phyloP scores from a whole-genome alignment of 2,888 invertebrate species.

The Scaptomyza parva region DNA sequence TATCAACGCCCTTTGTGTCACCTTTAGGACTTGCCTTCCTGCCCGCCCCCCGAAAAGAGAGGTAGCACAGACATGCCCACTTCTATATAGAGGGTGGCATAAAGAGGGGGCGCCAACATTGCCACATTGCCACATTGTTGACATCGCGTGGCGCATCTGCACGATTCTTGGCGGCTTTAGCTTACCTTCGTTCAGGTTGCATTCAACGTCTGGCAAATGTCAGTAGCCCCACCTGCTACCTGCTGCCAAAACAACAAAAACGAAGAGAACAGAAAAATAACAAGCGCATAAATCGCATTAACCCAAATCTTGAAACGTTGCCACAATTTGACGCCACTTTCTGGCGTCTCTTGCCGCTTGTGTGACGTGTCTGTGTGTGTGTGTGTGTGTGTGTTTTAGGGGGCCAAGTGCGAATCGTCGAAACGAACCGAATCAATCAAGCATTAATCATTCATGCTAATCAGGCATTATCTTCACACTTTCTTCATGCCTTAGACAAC shows the following conservation, averaged over 20 bases:
- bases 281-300: slow-evolving; percentile 70
- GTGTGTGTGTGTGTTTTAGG: slow-evolving; percentile 13
- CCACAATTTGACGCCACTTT: slow-evolving; percentile 32
- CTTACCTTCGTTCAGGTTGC: slow-evolving; percentile 40
- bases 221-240: slow-evolving; percentile 71
- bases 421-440: slow-evolving; percentile 35
- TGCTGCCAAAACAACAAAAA: slow-evolving; percentile 33
- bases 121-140: slow-evolving; percentile 56
- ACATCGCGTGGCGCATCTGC: slow-evolving; percentile 61
- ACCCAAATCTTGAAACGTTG: slow-evolving; percentile 62
- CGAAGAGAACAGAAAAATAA: slow-evolving; percentile 11
- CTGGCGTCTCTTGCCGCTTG: not conserved
- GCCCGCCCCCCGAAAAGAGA: slow-evolving; percentile 9
- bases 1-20: slow-evolving; percentile 49
- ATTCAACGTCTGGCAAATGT: slow-evolving; percentile 58
- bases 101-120: slow-evolving; percentile 25
- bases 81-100: slow-evolving; percentile 1
- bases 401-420: slow-evolving; percentile 43
- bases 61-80: slow-evolving; percentile 4
- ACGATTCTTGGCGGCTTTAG: slow-evolving; percentile 41
- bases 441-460: slow-evolving; percentile 75
- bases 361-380: not conserved
- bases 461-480: slow-evolving; percentile 74
- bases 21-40: slow-evolving; percentile 21
- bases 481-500: not conserved